phyloP scores from a whole-genome alignment of 2,888 invertebrate species.

The Volucella inflata region DNA sequence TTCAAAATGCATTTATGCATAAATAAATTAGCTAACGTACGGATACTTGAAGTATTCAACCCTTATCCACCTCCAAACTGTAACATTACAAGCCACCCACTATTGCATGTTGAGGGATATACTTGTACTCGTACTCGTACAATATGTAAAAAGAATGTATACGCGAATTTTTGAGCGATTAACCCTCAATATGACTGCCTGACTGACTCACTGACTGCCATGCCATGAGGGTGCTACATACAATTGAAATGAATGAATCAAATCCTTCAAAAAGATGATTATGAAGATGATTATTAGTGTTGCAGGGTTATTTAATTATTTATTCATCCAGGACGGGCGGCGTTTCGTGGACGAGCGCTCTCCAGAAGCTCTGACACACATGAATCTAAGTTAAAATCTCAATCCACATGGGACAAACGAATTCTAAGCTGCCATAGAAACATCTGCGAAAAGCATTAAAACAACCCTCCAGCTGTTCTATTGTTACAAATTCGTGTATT shows the following conservation, averaged over 20 bases:
- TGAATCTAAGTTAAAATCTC: background rate
- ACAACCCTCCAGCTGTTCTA: slow-evolving; percentile 54
- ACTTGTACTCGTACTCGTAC: no score
- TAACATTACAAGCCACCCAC: background rate
- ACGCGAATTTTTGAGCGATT: slow-evolving; percentile 73
- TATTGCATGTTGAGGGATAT: background rate
- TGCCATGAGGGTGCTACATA: background rate
- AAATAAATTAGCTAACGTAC: slow-evolving; percentile 68
- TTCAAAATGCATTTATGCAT: slow-evolving; percentile 70
- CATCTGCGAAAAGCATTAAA: slow-evolving; percentile 57
- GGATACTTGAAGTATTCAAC: slow-evolving; percentile 23
- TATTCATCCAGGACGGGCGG: slow-evolving; percentile 63
- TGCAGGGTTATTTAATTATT: slow-evolving; percentile 71
- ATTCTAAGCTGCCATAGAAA: slow-evolving; percentile 31
- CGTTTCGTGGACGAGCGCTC: slow-evolving; percentile 15
- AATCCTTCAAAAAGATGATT: slow-evolving; percentile 58
- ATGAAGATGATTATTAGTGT: slow-evolving; percentile 72
- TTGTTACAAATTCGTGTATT: slow-evolving; percentile 35
- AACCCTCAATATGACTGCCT: slow-evolving; percentile 59
- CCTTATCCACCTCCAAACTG: background rate
- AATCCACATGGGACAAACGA: slow-evolving; percentile 51
- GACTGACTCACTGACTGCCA: background rate
- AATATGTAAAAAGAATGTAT: slow-evolving; percentile 42
- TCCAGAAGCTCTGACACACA: slow-evolving; percentile 9
- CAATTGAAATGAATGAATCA: slow-evolving; percentile 27